Evolutionary conservation across 2,113 vertebrate species (phyloP).

Genomic region (Saguinus imperator): DNA sequence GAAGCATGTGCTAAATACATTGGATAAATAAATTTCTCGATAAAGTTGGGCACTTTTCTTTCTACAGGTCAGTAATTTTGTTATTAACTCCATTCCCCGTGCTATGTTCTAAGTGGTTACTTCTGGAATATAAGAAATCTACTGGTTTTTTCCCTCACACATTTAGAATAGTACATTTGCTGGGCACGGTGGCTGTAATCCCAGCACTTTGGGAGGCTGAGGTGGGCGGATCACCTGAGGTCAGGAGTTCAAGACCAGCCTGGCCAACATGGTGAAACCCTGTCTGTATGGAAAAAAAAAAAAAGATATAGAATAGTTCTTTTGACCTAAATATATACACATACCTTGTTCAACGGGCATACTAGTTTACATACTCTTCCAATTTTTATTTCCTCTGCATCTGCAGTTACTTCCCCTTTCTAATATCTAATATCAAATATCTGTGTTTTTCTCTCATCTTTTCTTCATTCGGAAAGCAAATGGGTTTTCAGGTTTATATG

Average conservation of each 20-base stretch:
- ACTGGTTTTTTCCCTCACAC: background rate
- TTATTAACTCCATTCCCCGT: background rate
- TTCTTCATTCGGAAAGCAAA: background rate
- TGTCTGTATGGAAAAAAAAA: too few species aligned
- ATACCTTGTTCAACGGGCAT: background rate
- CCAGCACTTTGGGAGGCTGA: too few species aligned
- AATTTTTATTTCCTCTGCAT: conserved; percentile 27
- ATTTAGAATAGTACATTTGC: background rate
- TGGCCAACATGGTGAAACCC: too few species aligned
- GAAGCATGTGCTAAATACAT: background rate
- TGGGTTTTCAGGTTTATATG: background rate
- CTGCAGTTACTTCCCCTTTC: background rate
- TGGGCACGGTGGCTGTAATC: too few species aligned
- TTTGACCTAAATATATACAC: background rate
- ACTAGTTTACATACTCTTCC: background rate
- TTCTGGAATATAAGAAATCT: conserved; percentile 16
- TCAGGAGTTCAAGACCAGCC: too few species aligned
- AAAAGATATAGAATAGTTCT: background rate
- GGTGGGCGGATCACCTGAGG: too few species aligned
- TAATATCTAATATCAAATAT: background rate
- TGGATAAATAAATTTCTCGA: background rate
- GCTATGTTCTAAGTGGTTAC: conserved; percentile 13
- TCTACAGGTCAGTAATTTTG: background rate
- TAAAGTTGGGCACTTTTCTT: background rate
- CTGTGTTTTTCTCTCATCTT: background rate